Evolutionary conservation across 2,888 invertebrate genomes (phyloP).

Genomic region (Cosmopolites sordidus): DNA sequence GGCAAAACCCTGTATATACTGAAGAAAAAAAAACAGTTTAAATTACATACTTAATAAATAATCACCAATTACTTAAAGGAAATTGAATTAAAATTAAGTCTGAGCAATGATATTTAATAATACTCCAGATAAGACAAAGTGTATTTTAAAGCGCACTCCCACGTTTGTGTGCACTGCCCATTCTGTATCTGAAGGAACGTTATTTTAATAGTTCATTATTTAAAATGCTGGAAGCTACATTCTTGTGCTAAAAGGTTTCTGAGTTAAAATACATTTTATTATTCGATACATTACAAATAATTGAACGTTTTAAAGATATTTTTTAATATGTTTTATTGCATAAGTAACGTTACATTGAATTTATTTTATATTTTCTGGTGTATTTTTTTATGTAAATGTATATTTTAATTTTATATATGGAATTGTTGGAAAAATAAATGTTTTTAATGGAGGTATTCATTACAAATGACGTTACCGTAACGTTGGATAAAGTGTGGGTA

Average conservation of each 20-base stretch:
- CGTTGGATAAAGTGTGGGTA: too few relatives aligned
- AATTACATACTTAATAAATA: too few relatives aligned
- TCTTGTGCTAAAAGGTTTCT: constrained; percentile 12
- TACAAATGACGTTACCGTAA: too few relatives aligned
- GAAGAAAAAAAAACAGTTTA: too few relatives aligned
- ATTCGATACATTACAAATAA: constrained; percentile 10
- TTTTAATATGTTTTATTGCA: not conserved
- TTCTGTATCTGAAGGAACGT: constrained; percentile 10
- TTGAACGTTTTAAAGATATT: constrained; percentile 6
- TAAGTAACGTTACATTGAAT: not conserved
- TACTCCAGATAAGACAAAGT: constrained; percentile 9
- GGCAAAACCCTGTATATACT: too few relatives aligned
- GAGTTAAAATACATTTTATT: constrained; percentile 13
- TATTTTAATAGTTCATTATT: constrained; percentile 15
- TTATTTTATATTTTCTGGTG: not conserved
- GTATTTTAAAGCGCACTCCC: constrained; percentile 11
- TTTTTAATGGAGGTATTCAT: too few relatives aligned
- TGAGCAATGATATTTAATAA: not conserved
- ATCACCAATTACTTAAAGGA: too few relatives aligned
- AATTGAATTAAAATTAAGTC: constrained; percentile 6
- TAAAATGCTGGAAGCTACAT: constrained; percentile 15
- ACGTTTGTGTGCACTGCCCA: constrained; percentile 3
- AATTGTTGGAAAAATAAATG: too few relatives aligned
- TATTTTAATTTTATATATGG: too few relatives aligned
- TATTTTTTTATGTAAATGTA: too few relatives aligned